phyloP scores from a whole-genome alignment of 2,113 vertebrate genomes.

The Alethe diademata region DNA sequence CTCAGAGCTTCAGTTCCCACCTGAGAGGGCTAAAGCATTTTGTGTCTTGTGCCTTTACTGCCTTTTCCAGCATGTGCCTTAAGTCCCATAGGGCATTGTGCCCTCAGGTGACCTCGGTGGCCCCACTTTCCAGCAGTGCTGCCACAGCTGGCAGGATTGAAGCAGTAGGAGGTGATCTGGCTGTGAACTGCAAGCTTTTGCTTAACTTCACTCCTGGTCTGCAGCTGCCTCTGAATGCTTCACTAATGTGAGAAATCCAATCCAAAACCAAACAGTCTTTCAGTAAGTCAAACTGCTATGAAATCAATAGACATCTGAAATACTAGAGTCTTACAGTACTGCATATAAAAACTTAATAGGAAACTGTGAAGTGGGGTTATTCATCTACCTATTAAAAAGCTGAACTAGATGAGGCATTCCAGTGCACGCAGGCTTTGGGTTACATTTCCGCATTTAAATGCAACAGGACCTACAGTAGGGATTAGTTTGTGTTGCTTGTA shows the following conservation, averaged over 20 bases:
- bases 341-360: not conserved
- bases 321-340: not conserved
- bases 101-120: not conserved
- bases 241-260: not conserved
- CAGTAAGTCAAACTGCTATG: not conserved
- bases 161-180: rapidly evolving
- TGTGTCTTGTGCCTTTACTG: not conserved
- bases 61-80: not conserved
- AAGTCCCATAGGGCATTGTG: rapidly evolving
- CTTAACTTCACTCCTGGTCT: not conserved
- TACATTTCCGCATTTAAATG: not conserved
- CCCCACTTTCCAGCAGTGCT: rapidly evolving
- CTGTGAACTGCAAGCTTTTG: not conserved
- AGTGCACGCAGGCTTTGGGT: not conserved
- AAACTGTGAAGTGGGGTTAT: not conserved
- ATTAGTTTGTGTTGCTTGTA: not conserved
- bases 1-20: not conserved
- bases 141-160: not conserved
- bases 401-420: not conserved
- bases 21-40: not conserved
- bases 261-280: not conserved
- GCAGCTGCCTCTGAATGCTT: not conserved
- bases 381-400: not conserved
- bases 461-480: not conserved
- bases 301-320: not conserved